Conservation (phyloP, 2,797 vertebrate genomes). For the Tadarida brasiliensis region DNA sequence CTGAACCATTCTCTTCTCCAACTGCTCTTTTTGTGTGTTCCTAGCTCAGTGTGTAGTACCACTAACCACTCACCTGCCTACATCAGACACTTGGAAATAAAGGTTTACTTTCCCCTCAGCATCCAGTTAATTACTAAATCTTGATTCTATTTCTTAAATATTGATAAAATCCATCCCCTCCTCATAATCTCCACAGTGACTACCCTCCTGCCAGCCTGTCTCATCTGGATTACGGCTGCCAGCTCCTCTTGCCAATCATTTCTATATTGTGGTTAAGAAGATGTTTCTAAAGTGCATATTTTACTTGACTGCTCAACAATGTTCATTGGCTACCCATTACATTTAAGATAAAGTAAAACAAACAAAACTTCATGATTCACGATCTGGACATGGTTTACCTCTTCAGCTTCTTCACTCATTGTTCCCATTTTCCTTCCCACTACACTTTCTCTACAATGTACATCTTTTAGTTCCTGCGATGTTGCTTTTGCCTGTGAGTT, state of each 20-base stretch:
- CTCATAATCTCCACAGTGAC: neutral
- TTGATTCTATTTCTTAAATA: slow-evolving; percentile 13
- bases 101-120: neutral
- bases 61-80: neutral
- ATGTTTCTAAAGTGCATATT: neutral
- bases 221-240: neutral
- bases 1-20: neutral
- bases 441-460: neutral
- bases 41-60: neutral
- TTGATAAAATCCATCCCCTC: neutral
- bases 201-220: neutral
- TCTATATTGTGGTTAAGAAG: neutral
- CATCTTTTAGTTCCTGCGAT: neutral
- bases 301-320: slow-evolving; percentile 2
- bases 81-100: neutral
- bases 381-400: neutral
- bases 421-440: neutral
- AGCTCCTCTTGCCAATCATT: neutral
- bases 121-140: neutral
- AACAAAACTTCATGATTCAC: neutral
- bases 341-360: neutral
- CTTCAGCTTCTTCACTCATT: neutral
- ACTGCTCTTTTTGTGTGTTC: neutral
- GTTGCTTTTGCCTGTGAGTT: neutral
- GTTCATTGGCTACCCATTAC: neutral